Conservation (phyloP, 2,797 vertebrate species). For the Aplochiton taeniatus region DNA sequence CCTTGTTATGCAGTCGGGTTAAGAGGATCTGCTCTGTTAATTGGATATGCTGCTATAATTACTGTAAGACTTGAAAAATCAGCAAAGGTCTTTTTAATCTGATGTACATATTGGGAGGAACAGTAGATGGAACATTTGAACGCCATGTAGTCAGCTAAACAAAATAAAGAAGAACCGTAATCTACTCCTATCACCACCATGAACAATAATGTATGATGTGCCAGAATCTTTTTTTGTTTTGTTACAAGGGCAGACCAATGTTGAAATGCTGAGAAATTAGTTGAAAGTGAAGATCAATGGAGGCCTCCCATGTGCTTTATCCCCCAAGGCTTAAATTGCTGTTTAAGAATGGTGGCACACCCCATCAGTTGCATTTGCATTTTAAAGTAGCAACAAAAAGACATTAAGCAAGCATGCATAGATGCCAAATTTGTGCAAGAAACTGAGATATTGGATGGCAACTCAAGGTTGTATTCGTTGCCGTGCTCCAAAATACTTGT, state of each 20-base stretch:
- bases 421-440: slow-evolving; percentile 14
- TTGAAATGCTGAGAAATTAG: slow-evolving; percentile 34
- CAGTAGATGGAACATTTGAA: no score
- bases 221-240: slow-evolving; percentile 20
- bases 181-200: slow-evolving; percentile 40
- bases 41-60: background rate
- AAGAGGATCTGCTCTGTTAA: background rate
- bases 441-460: background rate
- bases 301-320: slow-evolving; percentile 28
- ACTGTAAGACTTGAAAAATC: background rate
- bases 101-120: no score
- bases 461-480: background rate
- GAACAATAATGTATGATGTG: slow-evolving; percentile 22
- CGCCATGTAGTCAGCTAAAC: no score
- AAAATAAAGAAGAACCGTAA: slow-evolving; percentile 23
- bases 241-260: slow-evolving; percentile 40
- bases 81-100: no score
- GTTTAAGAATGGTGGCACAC: slow-evolving; percentile 23
- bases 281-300: slow-evolving; percentile 43
- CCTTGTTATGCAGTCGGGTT: background rate
- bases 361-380: slow-evolving; percentile 34
- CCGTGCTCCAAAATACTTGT: no score
- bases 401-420: slow-evolving; percentile 13
- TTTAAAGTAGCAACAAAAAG: background rate
- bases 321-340: slow-evolving; percentile 36